Conservation (phyloP, 2,797 vertebrate species). For the Cyclura pinguis region DNA sequence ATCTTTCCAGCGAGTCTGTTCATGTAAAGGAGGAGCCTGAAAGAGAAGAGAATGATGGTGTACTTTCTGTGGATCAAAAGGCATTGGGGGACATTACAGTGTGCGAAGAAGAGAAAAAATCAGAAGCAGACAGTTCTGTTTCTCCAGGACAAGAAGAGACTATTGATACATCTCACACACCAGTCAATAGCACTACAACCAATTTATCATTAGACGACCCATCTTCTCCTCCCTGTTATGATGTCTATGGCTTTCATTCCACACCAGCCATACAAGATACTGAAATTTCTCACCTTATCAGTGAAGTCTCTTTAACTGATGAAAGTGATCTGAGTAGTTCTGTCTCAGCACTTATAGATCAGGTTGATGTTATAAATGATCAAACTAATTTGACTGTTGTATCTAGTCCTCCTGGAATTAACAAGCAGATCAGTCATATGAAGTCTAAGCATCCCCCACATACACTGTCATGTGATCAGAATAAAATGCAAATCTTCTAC, state of each 20-base stretch:
- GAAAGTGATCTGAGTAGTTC: slow-evolving; percentile 86
- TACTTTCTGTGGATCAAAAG: slow-evolving; percentile 17
- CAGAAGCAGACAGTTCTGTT: slow-evolving; percentile 18
- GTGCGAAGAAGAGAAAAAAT: slow-evolving; percentile 19
- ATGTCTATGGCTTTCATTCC: slow-evolving; percentile 75
- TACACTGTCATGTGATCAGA: slow-evolving; percentile 49
- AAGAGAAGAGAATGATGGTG: slow-evolving; percentile 14
- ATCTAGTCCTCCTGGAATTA: slow-evolving; percentile 55
- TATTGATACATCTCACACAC: background rate
- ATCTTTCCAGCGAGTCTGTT: slow-evolving; percentile 41
- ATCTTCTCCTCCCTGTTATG: slow-evolving; percentile 63
- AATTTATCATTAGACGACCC: slow-evolving; percentile 72
- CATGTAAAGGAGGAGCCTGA: slow-evolving; percentile 29
- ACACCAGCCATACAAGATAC: slow-evolving; percentile 83
- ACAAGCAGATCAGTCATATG: slow-evolving; percentile 50
- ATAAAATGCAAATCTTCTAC: slow-evolving; percentile 52
- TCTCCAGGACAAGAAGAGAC: slow-evolving; percentile 56
- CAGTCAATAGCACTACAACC: slow-evolving; percentile 29
- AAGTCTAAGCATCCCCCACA: slow-evolving; percentile 41
- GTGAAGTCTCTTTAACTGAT: slow-evolving; percentile 86
- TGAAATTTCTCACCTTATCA: slow-evolving; percentile 91
- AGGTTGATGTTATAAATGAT: slow-evolving; percentile 83
- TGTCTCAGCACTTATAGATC: slow-evolving; percentile 90
- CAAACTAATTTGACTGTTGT: slow-evolving; percentile 64
- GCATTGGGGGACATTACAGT: background rate